Percentiles rank a stretch among this genome's conserved stretches.
phyloP scores from a whole-genome alignment of 2,888 invertebrate genomes.

The Mongoloraphidia duomilia region DNA sequence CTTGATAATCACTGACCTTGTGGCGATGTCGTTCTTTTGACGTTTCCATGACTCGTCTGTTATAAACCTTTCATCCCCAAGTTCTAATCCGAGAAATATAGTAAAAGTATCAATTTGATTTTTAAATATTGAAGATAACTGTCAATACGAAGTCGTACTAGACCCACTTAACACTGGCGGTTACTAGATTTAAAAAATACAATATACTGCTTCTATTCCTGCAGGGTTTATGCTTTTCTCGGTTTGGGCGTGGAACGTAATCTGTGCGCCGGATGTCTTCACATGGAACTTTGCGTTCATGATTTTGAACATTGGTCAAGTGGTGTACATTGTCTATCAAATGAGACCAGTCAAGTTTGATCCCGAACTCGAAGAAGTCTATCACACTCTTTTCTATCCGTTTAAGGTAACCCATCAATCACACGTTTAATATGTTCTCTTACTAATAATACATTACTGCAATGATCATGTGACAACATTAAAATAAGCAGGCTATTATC shows the following conservation, averaged over 20 bases:
- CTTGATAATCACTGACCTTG: too few relatives aligned
- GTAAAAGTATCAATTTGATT: too few relatives aligned
- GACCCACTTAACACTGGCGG: not conserved
- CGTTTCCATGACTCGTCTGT: too few relatives aligned
- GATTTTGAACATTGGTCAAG: conserved; percentile 64
- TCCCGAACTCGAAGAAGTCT: conserved; percentile 69
- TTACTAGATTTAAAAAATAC: too few relatives aligned
- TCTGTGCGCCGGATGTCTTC: conserved; percentile 76
- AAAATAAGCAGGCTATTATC: too few relatives aligned
- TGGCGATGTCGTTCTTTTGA: too few relatives aligned
- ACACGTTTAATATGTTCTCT: too few relatives aligned
- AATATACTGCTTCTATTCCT: conserved; percentile 7
- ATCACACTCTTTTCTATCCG: conserved; percentile 63
- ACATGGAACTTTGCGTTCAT: conserved; percentile 79
- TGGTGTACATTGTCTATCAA: conserved; percentile 66
- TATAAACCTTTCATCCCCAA: too few relatives aligned
- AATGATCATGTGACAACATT: not conserved
- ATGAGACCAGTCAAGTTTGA: conserved; percentile 73
- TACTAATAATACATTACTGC: not conserved
- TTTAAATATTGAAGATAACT: not conserved
- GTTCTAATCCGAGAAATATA: too few relatives aligned
- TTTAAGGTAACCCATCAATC: conserved; percentile 48
- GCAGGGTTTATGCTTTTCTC: conserved; percentile 66
- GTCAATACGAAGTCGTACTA: too few relatives aligned
- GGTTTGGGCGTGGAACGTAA: conserved; percentile 82